Conservation (phyloP, 1,140 invertebrate genomes). For the Luehdorfia chinensis region DNA sequence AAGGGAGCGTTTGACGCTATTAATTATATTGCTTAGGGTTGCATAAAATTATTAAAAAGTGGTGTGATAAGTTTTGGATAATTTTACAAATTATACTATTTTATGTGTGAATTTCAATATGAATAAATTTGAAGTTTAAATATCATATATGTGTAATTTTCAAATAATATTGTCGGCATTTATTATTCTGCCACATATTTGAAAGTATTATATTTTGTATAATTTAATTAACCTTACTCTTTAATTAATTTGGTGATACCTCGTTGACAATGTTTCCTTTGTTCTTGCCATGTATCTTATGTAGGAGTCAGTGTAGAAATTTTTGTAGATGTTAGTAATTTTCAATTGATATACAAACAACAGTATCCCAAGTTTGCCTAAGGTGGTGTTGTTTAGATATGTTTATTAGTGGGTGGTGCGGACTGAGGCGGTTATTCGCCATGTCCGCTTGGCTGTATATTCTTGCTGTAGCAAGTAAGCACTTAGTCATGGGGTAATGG, state of each 20-base stretch:
- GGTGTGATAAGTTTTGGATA: constrained; percentile 77
- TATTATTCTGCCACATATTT: constrained; percentile 44
- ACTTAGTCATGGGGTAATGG: constrained; percentile 59
- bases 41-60: constrained; percentile 74
- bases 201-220: constrained; percentile 57
- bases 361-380: constrained; percentile 64
- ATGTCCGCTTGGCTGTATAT: constrained; percentile 58
- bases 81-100: constrained; percentile 77
- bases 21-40: constrained; percentile 74
- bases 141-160: constrained; percentile 52
- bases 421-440: constrained; percentile 46
- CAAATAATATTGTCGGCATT: constrained; percentile 46
- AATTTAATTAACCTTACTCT: constrained; percentile 33
- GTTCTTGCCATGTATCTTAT: constrained; percentile 73
- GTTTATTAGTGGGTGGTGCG: constrained; percentile 49
- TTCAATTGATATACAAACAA: constrained; percentile 68
- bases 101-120: constrained; percentile 74
- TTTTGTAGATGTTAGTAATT: constrained; percentile 68
- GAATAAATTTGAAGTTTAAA: constrained; percentile 60
- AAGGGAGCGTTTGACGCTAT: constrained; percentile 75
- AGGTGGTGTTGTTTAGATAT: constrained; percentile 60
- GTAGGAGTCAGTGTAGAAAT: constrained; percentile 67
- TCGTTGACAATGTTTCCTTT: constrained; percentile 67
- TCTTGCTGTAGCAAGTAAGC: constrained; percentile 67
- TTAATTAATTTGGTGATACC: constrained; percentile 54